These are phyloP conservation scores for Euphonia xanthogaster DNA, from an alignment of 2,797 vertebrate species.

Conservation along the genomic window DNA sequence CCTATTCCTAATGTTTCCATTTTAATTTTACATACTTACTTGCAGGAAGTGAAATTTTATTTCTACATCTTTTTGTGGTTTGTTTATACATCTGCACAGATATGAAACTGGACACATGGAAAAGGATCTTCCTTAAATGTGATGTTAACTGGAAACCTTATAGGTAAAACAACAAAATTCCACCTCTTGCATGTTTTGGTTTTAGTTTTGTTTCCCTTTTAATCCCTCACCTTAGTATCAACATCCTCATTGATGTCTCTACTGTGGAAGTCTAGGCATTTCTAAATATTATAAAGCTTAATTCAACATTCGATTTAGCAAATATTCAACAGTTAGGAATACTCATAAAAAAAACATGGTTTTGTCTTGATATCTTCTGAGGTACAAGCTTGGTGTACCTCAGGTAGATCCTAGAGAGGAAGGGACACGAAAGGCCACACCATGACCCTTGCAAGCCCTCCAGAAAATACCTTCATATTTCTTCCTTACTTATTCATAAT, in stretches of 20 bases:
- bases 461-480: not conserved
- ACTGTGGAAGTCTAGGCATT: not conserved
- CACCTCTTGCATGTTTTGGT: not conserved
- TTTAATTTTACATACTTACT: not conserved
- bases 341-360: not conserved
- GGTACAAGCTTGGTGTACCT: not conserved
- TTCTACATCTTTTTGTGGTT: not conserved
- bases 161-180: not conserved
- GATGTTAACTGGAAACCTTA: not conserved
- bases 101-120: not conserved
- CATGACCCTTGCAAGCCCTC: not conserved
- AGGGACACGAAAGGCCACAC: not conserved
- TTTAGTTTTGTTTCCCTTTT: not conserved
- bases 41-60: not conserved
- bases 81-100: not conserved
- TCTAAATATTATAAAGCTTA: not conserved
- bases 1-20: not conserved
- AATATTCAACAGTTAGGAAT: not conserved
- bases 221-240: not conserved
- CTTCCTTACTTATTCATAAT: not conserved
- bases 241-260: not conserved
- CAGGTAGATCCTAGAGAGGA: not conserved
- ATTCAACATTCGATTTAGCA: not conserved
- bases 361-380: not conserved
- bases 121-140: not conserved